Evolutionary conservation across 2,888 invertebrate genomes (phyloP).

Genomic region (Archaeoteleia sp.): DNA sequence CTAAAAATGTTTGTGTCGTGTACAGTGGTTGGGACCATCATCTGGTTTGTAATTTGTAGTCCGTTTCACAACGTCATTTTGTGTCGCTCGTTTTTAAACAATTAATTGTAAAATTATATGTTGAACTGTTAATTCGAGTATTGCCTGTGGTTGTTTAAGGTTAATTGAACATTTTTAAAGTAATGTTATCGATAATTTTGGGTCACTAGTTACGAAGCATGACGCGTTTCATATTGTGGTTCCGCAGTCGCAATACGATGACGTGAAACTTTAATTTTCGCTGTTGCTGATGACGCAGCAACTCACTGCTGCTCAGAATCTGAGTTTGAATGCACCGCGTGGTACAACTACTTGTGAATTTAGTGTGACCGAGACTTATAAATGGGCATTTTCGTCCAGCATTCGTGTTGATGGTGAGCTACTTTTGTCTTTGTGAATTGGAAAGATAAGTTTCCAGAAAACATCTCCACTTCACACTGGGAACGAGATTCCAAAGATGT

Average conservation of each 20-base stretch:
- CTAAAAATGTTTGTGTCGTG: no score
- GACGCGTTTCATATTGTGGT: slow-evolving; percentile 38
- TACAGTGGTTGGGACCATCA: no score
- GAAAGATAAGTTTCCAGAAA: slow-evolving; percentile 35
- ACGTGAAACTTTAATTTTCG: slow-evolving; percentile 32
- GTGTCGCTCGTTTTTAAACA: no score
- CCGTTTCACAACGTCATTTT: no score
- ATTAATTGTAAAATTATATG: no score
- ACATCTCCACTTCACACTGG: slow-evolving; percentile 12
- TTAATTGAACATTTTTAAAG: slow-evolving; percentile 16
- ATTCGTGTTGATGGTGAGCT: slow-evolving; percentile 37
- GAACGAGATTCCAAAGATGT: slow-evolving; percentile 34
- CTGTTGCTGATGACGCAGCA: slow-evolving; percentile 46
- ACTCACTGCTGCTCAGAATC: slow-evolving; percentile 43
- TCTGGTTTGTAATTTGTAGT: no score
- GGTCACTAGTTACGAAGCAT: slow-evolving; percentile 46
- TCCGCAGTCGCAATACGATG: slow-evolving; percentile 36
- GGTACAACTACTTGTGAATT: slow-evolving; percentile 54
- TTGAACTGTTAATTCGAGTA: no score
- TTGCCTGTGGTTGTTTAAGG: not conserved
- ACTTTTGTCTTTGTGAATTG: slow-evolving; percentile 30
- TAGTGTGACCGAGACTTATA: slow-evolving; percentile 45
- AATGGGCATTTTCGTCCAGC: slow-evolving; percentile 37
- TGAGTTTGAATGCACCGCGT: slow-evolving; percentile 54
- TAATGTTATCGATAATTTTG: slow-evolving; percentile 38